Percentiles rank a stretch among this genome's conserved stretches.
Conservation (phyloP, 2,888 invertebrate species). For the Lochmaea crataegi region DNA sequence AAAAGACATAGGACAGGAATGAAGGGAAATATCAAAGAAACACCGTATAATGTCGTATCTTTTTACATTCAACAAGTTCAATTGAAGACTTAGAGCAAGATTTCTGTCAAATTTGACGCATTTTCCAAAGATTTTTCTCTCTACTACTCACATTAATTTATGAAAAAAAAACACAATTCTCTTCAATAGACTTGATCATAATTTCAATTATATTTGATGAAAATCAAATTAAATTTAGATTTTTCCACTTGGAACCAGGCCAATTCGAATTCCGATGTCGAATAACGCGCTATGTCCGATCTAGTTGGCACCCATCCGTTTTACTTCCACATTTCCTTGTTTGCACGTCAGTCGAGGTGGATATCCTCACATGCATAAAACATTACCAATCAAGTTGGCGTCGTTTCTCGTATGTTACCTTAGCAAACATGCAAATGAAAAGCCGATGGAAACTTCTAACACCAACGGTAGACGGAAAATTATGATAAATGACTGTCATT, state of each 20-base stretch:
- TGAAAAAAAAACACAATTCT: too few relatives aligned
- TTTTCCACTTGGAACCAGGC: background rate
- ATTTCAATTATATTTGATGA: background rate
- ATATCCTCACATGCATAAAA: conserved; percentile 36
- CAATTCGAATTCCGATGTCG: background rate
- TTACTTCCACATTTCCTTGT: conserved; percentile 22
- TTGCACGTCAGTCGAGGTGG: conserved; percentile 23
- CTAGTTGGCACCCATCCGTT: conserved; percentile 27
- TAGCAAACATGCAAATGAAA: conserved; percentile 31
- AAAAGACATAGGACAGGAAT: too few relatives aligned
- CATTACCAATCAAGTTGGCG: conserved; percentile 37
- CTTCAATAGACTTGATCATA: too few relatives aligned
- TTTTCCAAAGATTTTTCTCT: too few relatives aligned
- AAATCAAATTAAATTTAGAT: background rate
- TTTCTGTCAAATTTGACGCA: too few relatives aligned
- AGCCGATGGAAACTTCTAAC: background rate
- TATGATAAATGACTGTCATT: background rate
- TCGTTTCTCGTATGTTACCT: conserved; percentile 35
- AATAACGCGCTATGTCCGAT: conserved; percentile 14
- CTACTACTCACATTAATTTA: too few relatives aligned
- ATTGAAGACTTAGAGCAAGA: too few relatives aligned
- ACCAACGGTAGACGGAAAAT: background rate
- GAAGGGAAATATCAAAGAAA: too few relatives aligned
- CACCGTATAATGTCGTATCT: too few relatives aligned
- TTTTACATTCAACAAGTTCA: too few relatives aligned